A percentile compares a stretch with the other conserved stretches of the same genome.
phyloP scores from a whole-genome alignment of 2,888 invertebrate species.

The Litoditis marina region DNA sequence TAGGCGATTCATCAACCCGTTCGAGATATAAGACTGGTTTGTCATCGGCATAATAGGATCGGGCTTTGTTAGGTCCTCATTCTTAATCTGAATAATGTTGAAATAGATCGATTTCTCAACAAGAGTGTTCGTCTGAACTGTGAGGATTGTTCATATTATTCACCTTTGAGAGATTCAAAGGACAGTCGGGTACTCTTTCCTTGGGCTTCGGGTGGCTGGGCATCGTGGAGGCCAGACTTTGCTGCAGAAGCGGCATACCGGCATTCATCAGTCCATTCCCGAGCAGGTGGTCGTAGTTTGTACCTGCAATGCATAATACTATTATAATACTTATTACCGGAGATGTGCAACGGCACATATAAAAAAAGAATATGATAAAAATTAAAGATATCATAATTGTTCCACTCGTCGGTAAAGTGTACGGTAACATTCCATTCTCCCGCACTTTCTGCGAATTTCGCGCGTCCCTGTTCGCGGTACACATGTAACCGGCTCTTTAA shows the following conservation, averaged over 20 bases:
- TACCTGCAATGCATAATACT: too few relatives aligned
- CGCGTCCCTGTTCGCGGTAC: too few relatives aligned
- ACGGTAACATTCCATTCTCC: too few relatives aligned
- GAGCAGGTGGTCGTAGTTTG: conserved; percentile 19
- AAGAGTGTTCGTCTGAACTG: not conserved
- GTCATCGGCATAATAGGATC: conserved; percentile 8
- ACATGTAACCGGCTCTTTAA: too few relatives aligned
- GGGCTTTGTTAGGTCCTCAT: conserved; percentile 7
- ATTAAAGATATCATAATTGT: too few relatives aligned
- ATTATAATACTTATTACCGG: too few relatives aligned
- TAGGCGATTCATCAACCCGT: conserved; percentile 15
- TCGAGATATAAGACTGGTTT: conserved; percentile 3
- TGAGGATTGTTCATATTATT: too few relatives aligned
- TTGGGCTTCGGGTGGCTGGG: conserved; percentile 11
- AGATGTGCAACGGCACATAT: too few relatives aligned
- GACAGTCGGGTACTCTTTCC: conserved; percentile 30
- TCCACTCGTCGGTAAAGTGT: too few relatives aligned
- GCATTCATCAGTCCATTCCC: conserved; percentile 10
- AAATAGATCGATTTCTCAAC: too few relatives aligned
- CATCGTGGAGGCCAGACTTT: conserved; percentile 12
- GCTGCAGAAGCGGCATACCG: conserved; percentile 24
- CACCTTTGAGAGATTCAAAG: conserved; percentile 41
- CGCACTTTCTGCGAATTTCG: too few relatives aligned
- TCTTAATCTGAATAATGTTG: conserved; percentile 13
- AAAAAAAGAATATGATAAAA: too few relatives aligned